A percentile compares a stretch with the other conserved stretches of the same genome.
These are phyloP conservation scores for Fukomys damarensis DNA, from an alignment of 2,113 vertebrate genomes.

Conservation along the genomic window DNA sequence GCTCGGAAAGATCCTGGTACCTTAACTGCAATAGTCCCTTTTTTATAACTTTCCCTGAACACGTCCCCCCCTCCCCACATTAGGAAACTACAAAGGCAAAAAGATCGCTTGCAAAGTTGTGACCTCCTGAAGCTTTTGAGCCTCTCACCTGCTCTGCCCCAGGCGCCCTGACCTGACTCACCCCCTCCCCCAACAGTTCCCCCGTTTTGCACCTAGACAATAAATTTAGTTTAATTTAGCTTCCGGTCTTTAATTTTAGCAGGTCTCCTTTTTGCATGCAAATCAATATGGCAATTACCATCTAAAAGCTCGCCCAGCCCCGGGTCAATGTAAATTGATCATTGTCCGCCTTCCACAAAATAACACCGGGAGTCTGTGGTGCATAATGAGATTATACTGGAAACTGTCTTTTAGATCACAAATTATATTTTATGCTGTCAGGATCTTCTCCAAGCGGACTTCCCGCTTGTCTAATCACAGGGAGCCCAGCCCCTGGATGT, in stretches of 20 bases:
- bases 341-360: constrained; percentile 93
- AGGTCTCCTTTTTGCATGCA: constrained; percentile 90
- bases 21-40: background rate
- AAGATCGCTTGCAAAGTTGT: constrained; percentile 24
- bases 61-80: background rate
- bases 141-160: constrained; percentile 66
- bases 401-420: constrained; percentile 91
- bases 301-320: constrained; percentile 92
- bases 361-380: constrained; percentile 91
- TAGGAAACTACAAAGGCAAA: constrained; percentile 40
- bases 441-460: constrained; percentile 86
- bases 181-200: constrained; percentile 82
- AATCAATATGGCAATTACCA: constrained; percentile 94
- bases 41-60: constrained; percentile 69
- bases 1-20: constrained; percentile 51
- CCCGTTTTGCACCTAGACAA: constrained; percentile 88
- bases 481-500: constrained; percentile 62
- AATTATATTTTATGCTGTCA: constrained; percentile 91
- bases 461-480: constrained; percentile 81
- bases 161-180: constrained; percentile 52
- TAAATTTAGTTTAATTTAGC: constrained; percentile 91
- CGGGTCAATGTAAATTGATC: constrained; percentile 94
- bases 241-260: constrained; percentile 92
- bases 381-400: constrained; percentile 93
- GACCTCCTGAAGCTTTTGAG: background rate